Evolutionary conservation across 2,797 vertebrate genomes (phyloP).

Genomic region (Hapalemur alaotrensis): DNA sequence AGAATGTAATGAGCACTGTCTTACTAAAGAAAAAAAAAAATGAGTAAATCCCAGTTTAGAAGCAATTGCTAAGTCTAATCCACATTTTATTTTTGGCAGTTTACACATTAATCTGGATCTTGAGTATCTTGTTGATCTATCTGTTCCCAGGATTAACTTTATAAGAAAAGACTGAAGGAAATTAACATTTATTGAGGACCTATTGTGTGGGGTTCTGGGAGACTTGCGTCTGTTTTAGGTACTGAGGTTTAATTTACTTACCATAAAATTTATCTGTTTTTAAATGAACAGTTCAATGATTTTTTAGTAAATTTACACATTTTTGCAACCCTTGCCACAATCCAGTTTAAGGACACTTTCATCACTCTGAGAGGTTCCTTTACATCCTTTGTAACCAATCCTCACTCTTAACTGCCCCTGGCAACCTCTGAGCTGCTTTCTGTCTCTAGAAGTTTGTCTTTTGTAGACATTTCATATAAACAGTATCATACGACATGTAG

Average conservation of each 20-base stretch:
- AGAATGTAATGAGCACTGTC: background rate
- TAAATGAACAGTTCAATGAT: background rate
- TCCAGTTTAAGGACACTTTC: background rate
- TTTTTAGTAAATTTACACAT: background rate
- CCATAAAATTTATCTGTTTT: background rate
- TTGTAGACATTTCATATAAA: constrained; percentile 8
- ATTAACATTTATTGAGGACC: background rate
- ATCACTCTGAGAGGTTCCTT: background rate
- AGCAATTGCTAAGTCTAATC: background rate
- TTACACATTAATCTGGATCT: background rate
- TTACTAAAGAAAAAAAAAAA: background rate
- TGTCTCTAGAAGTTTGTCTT: background rate
- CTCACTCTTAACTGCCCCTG: background rate
- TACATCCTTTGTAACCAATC: background rate
- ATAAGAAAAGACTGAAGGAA: background rate
- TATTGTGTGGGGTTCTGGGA: background rate
- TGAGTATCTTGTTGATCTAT: background rate
- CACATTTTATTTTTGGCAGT: background rate
- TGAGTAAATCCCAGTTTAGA: background rate
- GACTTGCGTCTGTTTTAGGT: background rate
- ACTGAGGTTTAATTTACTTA: background rate
- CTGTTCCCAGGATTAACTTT: background rate
- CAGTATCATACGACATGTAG: background rate
- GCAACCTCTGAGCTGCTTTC: background rate
- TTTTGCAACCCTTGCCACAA: background rate